A percentile compares a stretch with the other conserved stretches of the same genome.
Conservation (phyloP, 2,888 invertebrate genomes). For the Cheilosia vulpina region DNA sequence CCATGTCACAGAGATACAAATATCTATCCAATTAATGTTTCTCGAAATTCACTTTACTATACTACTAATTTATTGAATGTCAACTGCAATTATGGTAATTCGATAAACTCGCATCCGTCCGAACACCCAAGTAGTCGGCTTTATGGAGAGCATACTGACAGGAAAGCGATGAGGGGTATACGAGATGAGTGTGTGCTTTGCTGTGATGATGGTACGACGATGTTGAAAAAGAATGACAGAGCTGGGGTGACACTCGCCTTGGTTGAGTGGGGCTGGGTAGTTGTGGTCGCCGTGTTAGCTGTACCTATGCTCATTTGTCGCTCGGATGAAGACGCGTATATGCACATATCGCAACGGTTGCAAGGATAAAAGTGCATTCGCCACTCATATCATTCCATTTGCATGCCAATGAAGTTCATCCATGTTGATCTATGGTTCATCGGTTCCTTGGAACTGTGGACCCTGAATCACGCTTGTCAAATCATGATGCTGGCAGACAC, state of each 20-base stretch:
- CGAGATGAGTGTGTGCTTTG: slow-evolving; percentile 16
- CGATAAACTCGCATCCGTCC: slow-evolving; percentile 38
- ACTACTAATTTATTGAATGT: slow-evolving; percentile 67
- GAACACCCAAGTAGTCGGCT: slow-evolving; percentile 11
- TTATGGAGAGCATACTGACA: neutral
- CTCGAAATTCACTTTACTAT: slow-evolving; percentile 54
- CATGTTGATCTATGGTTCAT: slow-evolving; percentile 49
- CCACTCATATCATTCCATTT: slow-evolving; percentile 50
- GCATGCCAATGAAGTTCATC: slow-evolving; percentile 66
- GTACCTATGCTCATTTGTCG: neutral
- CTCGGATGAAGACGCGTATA: slow-evolving; percentile 1
- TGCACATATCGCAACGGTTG: slow-evolving; percentile 18
- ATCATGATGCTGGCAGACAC: slow-evolving; percentile 13
- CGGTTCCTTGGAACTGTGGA: slow-evolving; percentile 12
- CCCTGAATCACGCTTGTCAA: slow-evolving; percentile 44
- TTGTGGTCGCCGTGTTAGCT: slow-evolving; percentile 3
- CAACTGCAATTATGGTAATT: slow-evolving; percentile 68
- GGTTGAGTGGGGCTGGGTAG: neutral
- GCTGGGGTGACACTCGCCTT: slow-evolving; percentile 36
- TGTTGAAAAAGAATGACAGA: slow-evolving; percentile 22
- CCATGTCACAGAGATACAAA: slow-evolving; percentile 18
- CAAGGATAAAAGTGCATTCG: slow-evolving; percentile 47
- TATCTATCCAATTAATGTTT: slow-evolving; percentile 51
- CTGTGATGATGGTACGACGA: slow-evolving; percentile 18
- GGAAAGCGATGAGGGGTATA: neutral